phyloP scores from a whole-genome alignment of 2,888 invertebrate species.

The Chaetogeoica ovagalla region DNA sequence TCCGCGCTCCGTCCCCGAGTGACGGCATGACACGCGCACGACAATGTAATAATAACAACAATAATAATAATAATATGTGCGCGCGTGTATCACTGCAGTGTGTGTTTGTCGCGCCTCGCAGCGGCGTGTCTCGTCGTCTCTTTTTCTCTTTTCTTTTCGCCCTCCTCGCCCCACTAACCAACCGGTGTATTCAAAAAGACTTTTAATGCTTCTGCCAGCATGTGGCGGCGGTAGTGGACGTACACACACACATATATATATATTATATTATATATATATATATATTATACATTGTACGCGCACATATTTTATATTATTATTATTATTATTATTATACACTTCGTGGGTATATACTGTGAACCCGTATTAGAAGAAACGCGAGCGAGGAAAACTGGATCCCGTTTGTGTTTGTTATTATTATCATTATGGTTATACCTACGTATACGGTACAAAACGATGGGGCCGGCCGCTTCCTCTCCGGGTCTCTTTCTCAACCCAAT shows the following conservation, averaged over 20 bases:
- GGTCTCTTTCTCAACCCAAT: too few species aligned
- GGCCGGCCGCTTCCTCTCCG: too few species aligned
- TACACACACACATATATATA: background rate
- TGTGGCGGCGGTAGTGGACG: slow-evolving; percentile 30
- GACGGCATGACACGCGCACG: slow-evolving; percentile 25
- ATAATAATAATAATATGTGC: background rate
- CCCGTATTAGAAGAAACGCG: too few species aligned
- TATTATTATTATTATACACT: too few species aligned
- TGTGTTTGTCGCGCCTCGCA: background rate
- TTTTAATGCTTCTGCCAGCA: slow-evolving; percentile 41
- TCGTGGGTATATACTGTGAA: too few species aligned
- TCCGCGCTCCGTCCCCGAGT: background rate
- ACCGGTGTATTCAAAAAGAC: slow-evolving; percentile 7
- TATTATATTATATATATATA: too few species aligned
- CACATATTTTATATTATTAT: too few species aligned
- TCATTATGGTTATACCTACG: too few species aligned
- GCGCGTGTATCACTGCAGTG: background rate
- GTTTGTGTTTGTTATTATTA: too few species aligned
- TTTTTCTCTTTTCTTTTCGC: slow-evolving; percentile 1
- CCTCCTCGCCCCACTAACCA: too few species aligned
- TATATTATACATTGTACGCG: background rate
- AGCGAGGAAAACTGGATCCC: too few species aligned
- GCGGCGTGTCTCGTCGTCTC: slow-evolving; percentile 13
- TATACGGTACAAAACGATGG: too few species aligned
- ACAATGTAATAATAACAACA: background rate